Conservation (phyloP, 2,113 vertebrate genomes). For the Casuarius casuarius region DNA sequence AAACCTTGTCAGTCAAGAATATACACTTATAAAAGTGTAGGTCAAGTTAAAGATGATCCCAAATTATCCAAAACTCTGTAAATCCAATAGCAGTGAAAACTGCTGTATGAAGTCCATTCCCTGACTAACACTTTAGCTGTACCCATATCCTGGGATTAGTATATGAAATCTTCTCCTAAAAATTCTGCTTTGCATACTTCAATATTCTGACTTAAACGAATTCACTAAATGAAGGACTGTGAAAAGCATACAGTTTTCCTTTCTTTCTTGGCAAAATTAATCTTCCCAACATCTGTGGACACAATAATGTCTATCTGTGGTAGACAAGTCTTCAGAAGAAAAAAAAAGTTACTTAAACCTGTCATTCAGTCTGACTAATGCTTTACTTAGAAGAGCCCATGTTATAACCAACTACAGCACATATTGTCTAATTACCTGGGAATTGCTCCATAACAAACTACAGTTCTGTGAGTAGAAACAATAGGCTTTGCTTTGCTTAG, state of each 20-base stretch:
- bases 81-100: neutral
- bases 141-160: neutral
- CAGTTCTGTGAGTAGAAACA: constrained; percentile 48
- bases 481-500: constrained; percentile 29
- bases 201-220: neutral
- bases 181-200: neutral
- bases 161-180: neutral
- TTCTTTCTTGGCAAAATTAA: neutral
- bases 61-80: neutral
- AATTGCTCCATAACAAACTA: constrained; percentile 20
- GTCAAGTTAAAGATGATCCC: neutral
- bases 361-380: neutral
- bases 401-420: constrained; percentile 24
- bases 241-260: neutral
- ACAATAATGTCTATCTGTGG: neutral
- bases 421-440: constrained; percentile 37
- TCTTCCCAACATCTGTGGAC: neutral
- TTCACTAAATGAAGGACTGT: neutral
- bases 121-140: neutral
- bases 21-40: neutral
- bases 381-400: neutral
- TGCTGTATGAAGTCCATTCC: neutral
- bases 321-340: neutral
- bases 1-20: neutral
- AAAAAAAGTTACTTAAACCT: neutral